phyloP scores from a whole-genome alignment of 2,113 vertebrate genomes.

The Grallaria varia region DNA sequence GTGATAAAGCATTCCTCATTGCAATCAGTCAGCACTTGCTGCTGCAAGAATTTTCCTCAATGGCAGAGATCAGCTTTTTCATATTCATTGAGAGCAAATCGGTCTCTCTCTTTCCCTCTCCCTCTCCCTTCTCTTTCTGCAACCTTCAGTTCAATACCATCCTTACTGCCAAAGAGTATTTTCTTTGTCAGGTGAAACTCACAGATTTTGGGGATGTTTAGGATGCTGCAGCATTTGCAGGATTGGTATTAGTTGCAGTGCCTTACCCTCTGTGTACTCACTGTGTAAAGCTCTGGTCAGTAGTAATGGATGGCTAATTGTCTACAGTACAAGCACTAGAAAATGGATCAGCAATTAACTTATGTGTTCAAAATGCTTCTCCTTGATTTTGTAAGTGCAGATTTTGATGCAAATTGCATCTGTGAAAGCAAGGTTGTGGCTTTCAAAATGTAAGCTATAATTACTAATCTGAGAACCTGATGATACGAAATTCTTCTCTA shows the following conservation, averaged over 20 bases:
- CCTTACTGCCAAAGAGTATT: background rate
- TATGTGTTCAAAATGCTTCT: conserved; percentile 31
- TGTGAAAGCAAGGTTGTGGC: conserved; percentile 9
- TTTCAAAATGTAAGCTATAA: conserved; percentile 50
- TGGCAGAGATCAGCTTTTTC: conserved; percentile 54
- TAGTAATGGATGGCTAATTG: conserved; percentile 10
- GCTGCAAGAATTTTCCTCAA: conserved; percentile 53
- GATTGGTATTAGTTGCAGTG: background rate
- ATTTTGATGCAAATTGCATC: conserved; percentile 52
- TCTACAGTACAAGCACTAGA: conserved; percentile 8
- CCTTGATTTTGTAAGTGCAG: conserved; percentile 41
- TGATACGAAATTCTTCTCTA: conserved; percentile 18
- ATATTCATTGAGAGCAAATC: conserved; percentile 56
- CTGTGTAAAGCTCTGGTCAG: background rate
- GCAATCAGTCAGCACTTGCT: conserved; percentile 46
- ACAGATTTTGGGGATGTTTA: background rate
- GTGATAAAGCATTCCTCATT: conserved; percentile 40
- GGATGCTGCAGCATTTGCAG: background rate
- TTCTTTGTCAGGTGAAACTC: conserved; percentile 20
- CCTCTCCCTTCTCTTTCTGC: background rate
- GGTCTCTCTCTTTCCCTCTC: background rate
- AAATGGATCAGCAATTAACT: conserved; percentile 30
- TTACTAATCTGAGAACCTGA: conserved; percentile 41
- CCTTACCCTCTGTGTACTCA: background rate
- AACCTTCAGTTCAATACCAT: background rate